Evolutionary conservation across 2,888 invertebrate genomes (phyloP).

Genomic region (Caenorhabditis wallacei): DNA sequence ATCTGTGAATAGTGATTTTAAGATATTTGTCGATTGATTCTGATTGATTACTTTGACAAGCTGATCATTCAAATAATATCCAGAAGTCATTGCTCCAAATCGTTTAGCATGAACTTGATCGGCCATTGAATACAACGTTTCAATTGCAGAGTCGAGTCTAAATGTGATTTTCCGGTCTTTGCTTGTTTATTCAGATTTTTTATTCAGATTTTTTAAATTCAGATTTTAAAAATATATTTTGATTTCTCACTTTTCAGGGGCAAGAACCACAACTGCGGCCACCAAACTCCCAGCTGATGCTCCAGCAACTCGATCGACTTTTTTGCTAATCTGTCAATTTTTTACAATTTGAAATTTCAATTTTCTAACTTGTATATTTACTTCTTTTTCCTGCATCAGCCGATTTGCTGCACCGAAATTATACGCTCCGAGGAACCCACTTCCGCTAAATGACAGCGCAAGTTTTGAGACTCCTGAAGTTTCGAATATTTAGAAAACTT

Average conservation of each 20-base stretch:
- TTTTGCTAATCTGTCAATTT: constrained; percentile 64
- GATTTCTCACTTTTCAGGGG: constrained; percentile 74
- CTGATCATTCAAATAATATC: constrained; percentile 77
- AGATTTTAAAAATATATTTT: not conserved
- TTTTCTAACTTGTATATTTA: constrained; percentile 30
- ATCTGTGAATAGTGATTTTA: constrained; percentile 20
- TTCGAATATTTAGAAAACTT: constrained; percentile 1
- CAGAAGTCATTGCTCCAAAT: constrained; percentile 82
- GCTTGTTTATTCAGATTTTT: not conserved
- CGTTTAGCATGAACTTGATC: constrained; percentile 77
- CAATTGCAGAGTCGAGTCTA: constrained; percentile 71
- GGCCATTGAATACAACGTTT: constrained; percentile 78
- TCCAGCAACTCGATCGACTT: constrained; percentile 74
- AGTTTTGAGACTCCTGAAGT: constrained; percentile 59
- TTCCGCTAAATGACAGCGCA: constrained; percentile 77
- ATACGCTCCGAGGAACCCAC: constrained; percentile 81
- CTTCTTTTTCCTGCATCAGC: constrained; percentile 75
- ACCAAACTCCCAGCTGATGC: constrained; percentile 81
- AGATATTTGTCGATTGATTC: not conserved
- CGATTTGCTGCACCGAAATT: constrained; percentile 81
- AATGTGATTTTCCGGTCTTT: not conserved
- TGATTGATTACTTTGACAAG: constrained; percentile 63
- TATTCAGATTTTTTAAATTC: not conserved
- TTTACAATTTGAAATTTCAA: not conserved
- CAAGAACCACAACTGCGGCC: constrained; percentile 74